phyloP scores from a whole-genome alignment of 2,888 invertebrate species.

The Agapostemon virescens region DNA sequence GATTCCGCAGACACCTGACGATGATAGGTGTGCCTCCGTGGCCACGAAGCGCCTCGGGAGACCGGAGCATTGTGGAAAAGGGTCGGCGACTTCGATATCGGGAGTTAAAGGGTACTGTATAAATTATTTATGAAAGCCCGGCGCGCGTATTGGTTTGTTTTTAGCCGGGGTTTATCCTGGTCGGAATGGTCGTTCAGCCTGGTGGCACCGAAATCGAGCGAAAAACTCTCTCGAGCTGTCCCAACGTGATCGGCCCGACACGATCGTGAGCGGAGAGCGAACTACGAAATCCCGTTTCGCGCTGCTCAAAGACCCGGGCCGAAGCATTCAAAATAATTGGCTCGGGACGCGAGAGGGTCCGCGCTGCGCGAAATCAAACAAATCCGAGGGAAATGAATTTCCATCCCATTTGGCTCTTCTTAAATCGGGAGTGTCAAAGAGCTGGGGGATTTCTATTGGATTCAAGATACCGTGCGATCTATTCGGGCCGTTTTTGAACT shows the following conservation, averaged over 20 bases:
- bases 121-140: slow-evolving; percentile 3
- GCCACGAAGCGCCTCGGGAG: not conserved
- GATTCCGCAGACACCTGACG: not conserved
- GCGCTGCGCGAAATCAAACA: slow-evolving; percentile 20
- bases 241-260: slow-evolving; percentile 58
- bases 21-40: not conserved
- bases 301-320: not conserved
- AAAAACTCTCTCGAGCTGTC: slow-evolving; percentile 62
- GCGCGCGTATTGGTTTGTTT: not conserved
- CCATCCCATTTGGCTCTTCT: slow-evolving; percentile 23
- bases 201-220: slow-evolving; percentile 25
- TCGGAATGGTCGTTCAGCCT: slow-evolving; percentile 7
- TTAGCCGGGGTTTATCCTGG: not conserved
- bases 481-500: slow-evolving; percentile 22
- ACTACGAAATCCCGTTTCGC: slow-evolving; percentile 18
- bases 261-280: slow-evolving; percentile 41
- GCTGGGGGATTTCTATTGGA: slow-evolving; percentile 31
- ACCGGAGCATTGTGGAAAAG: not conserved
- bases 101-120: not conserved
- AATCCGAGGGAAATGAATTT: slow-evolving; percentile 50
- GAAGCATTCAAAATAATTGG: slow-evolving; percentile 11
- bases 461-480: slow-evolving; percentile 19
- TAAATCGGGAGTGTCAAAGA: slow-evolving; percentile 4
- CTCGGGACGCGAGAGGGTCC: not conserved
- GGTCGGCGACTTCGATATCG: not conserved